Evolutionary conservation across 1,140 invertebrate species (phyloP).

Genomic region (Lethocerus indicus): DNA sequence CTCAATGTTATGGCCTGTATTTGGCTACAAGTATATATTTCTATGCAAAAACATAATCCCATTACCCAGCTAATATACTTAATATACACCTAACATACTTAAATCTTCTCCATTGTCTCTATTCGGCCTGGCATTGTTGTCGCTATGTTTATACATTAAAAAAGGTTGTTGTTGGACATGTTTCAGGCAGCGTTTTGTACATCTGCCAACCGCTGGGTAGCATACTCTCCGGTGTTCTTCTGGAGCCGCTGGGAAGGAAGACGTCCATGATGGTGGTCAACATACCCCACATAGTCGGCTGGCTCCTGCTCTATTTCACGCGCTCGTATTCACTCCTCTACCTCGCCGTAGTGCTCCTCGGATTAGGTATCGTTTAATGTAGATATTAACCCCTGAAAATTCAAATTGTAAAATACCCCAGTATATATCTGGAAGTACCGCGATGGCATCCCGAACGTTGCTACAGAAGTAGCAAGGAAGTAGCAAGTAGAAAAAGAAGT

Average conservation of each 20-base stretch:
- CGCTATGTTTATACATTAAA: neutral
- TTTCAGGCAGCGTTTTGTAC: slow-evolving; percentile 20
- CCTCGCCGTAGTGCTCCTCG: slow-evolving; percentile 15
- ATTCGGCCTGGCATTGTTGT: neutral
- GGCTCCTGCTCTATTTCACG: slow-evolving; percentile 17
- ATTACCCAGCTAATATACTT: neutral
- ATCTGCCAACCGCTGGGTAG: slow-evolving; percentile 19
- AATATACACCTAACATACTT: neutral
- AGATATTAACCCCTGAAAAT: no score
- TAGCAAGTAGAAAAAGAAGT: no score
- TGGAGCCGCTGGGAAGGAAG: slow-evolving; percentile 19
- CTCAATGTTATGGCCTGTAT: neutral
- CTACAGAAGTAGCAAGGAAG: no score
- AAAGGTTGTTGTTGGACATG: neutral
- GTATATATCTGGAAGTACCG: no score
- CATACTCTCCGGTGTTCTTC: slow-evolving; percentile 17
- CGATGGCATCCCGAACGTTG: no score
- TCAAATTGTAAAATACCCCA: no score
- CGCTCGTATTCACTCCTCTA: slow-evolving; percentile 7
- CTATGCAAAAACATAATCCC: neutral
- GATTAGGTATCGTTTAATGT: no score
- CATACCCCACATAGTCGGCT: slow-evolving; percentile 18
- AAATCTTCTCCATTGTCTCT: neutral
- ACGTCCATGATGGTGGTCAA: slow-evolving; percentile 21
- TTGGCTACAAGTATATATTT: neutral